Conservation (phyloP, 2,888 invertebrate species). For the Drosophila borborema region DNA sequence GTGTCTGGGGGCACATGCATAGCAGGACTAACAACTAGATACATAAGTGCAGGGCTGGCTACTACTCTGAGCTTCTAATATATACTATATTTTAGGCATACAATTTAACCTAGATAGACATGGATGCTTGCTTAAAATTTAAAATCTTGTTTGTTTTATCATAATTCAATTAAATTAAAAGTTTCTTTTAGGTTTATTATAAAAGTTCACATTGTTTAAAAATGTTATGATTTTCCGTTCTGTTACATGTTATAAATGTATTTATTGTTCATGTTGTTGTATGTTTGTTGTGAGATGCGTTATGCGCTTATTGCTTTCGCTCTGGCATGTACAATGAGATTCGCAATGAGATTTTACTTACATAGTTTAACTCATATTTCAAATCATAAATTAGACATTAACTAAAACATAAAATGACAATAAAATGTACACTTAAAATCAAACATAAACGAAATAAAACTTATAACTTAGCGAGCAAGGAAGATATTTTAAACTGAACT, state of each 20-base stretch:
- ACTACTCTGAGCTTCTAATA: constrained; percentile 45
- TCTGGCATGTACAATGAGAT: constrained; percentile 66
- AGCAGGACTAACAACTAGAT: constrained; percentile 61
- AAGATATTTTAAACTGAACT: constrained; percentile 45
- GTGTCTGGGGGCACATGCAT: constrained; percentile 56
- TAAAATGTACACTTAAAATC: constrained; percentile 71
- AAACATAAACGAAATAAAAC: constrained; percentile 46
- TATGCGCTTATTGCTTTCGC: constrained; percentile 38
- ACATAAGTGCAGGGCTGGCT: constrained; percentile 62
- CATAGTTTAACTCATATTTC: constrained; percentile 50
- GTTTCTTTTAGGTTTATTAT: constrained; percentile 64
- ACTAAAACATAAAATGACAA: constrained; percentile 65
- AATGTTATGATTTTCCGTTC: constrained; percentile 46
- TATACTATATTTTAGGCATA: constrained; percentile 46
- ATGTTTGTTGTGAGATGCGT: constrained; percentile 35
- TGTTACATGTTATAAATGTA: constrained; percentile 49
- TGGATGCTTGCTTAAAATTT: constrained; percentile 60
- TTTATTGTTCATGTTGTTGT: constrained; percentile 31
- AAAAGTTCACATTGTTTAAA: constrained; percentile 65
- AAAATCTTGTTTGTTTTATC: constrained; percentile 35
- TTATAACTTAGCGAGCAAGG: constrained; percentile 65
- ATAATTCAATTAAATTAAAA: constrained; percentile 65
- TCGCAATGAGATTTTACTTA: constrained; percentile 64
- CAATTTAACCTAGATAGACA: constrained; percentile 53
- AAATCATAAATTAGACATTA: constrained; percentile 64